phyloP scores from a whole-genome alignment of 2,797 vertebrate genomes.

The Sebastolobus altivelis region DNA sequence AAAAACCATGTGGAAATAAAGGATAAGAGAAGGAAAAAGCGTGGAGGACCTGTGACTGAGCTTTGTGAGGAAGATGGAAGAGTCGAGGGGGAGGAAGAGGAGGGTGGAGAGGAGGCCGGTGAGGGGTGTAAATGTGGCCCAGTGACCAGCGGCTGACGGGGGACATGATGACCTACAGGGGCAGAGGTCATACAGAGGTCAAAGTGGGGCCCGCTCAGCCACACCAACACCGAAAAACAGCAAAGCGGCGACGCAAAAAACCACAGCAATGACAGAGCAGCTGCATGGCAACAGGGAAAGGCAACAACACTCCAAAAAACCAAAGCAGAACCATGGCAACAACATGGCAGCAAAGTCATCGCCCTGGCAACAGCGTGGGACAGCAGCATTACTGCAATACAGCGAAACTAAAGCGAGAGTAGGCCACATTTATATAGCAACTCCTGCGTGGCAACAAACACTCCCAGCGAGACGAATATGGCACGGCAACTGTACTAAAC shows the following conservation, averaged over 20 bases:
- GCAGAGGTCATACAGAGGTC: conserved; percentile 82
- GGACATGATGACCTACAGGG: conserved; percentile 83
- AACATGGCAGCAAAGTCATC: conserved; percentile 55
- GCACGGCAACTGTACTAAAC: conserved; percentile 35
- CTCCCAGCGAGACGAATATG: conserved; percentile 23
- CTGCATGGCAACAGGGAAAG: conserved; percentile 60
- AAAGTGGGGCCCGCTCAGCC: conserved; percentile 58
- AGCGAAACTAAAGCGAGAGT: conserved; percentile 53
- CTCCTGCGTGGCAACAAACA: conserved; percentile 62
- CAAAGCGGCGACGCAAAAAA: conserved; percentile 39
- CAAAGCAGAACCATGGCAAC: conserved; percentile 68
- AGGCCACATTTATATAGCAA: conserved; percentile 59
- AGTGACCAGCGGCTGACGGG: conserved; percentile 86
- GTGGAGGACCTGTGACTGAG: conserved; percentile 85
- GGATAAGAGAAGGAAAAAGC: conserved; percentile 72
- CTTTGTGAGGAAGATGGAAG: conserved; percentile 86
- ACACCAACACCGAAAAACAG: conserved; percentile 33
- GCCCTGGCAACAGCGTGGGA: conserved; percentile 61
- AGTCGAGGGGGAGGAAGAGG: conserved; percentile 86
- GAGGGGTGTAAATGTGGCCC: conserved; percentile 87
- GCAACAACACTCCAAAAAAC: conserved; percentile 63
- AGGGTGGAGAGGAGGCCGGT: conserved; percentile 88
- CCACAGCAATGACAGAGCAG: conserved; percentile 49
- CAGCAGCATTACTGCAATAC: conserved; percentile 47
- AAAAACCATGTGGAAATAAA: conserved; percentile 58